Base-by-base conservation (phyloP, 1,140 invertebrate genomes). In the Ptiloglossa arizonensis region DNA sequence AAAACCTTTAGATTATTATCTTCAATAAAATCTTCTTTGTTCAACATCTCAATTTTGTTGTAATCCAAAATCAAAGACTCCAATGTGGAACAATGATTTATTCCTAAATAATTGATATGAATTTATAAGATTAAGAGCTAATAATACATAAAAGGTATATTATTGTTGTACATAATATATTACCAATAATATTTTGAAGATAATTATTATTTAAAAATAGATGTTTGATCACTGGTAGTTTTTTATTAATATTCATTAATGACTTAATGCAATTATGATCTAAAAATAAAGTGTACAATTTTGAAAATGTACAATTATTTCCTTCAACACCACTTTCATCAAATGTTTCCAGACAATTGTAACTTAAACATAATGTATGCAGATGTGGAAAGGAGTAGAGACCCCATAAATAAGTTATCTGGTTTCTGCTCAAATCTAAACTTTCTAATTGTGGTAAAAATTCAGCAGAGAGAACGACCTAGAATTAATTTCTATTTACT, bases 401-500 rank as follows among this genome's bases (percentile, higher is more conserved):
- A 46, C 80, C 81, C 48, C 73, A 74, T 35, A 87, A 64, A 66
- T 54, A 76, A 24, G 73, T 67, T 67, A 88, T 84, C 35, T 71
- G 79, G 71, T 88, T 88, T 48, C 81, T 81, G 35, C 83, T 83
- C n/a, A 88, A 54, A 60, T 87, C 83, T 17, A 88, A 62, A 72
- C 83, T 87, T 41, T 88, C 82, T 64, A 88, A 76, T n/a, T 71
- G 46, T 13, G 81, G 83, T 46, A 87, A 57, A 54, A 73, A 15
- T 35, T 81, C 69, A 11, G 62, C 66, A 13, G 73, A 60, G 15
- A 87, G 52, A 68, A 83, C 60, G 19, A 80, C 79, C 85, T 87
- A 52, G 13, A 35, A 74, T 32, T 41, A 56, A 50, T 70, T 38
- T 24, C 27, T 9, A 38, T 8, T 22, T 24, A 56, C 22, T 35